Conservation (phyloP, 1,140 invertebrate genomes). For the Caerostris extrusa region DNA sequence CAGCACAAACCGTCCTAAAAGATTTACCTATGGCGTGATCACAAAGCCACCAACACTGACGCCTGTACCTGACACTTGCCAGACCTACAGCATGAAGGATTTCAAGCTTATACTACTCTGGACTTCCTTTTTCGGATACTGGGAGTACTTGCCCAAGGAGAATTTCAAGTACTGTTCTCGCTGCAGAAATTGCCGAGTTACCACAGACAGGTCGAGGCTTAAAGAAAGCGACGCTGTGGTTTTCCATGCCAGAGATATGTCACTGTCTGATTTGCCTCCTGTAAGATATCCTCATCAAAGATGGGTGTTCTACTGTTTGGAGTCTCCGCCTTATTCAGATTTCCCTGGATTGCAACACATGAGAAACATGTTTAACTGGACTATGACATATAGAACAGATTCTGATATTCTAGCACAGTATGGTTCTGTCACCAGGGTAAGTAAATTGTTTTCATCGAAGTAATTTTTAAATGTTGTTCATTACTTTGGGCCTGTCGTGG, state of each 20-base stretch:
- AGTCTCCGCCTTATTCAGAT: slow-evolving; percentile 82
- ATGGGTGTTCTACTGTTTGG: slow-evolving; percentile 86
- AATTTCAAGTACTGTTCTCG: not conserved
- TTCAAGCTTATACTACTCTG: slow-evolving; percentile 75
- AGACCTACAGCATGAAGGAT: not conserved
- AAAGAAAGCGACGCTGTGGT: slow-evolving; percentile 75
- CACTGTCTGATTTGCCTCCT: slow-evolving; percentile 80
- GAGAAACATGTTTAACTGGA: slow-evolving; percentile 82
- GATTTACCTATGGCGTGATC: not conserved
- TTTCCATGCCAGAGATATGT: slow-evolving; percentile 79
- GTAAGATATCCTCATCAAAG: slow-evolving; percentile 82
- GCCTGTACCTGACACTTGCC: not conserved
- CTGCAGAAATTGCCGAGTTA: slow-evolving; percentile 72
- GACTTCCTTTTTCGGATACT: slow-evolving; percentile 74
- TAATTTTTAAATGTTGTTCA: not conserved
- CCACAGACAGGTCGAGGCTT: slow-evolving; percentile 73
- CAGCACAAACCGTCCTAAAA: not conserved
- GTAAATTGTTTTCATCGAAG: not conserved
- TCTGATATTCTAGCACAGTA: slow-evolving; percentile 80
- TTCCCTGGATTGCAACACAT: slow-evolving; percentile 65
- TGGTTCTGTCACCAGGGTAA: slow-evolving; percentile 74
- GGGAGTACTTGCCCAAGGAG: slow-evolving; percentile 50
- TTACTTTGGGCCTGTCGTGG: not conserved
- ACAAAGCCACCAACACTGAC: not conserved
- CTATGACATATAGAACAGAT: slow-evolving; percentile 82